phyloP scores from a whole-genome alignment of 2,113 vertebrate species.

The Thamnaconus septentrionalis region DNA sequence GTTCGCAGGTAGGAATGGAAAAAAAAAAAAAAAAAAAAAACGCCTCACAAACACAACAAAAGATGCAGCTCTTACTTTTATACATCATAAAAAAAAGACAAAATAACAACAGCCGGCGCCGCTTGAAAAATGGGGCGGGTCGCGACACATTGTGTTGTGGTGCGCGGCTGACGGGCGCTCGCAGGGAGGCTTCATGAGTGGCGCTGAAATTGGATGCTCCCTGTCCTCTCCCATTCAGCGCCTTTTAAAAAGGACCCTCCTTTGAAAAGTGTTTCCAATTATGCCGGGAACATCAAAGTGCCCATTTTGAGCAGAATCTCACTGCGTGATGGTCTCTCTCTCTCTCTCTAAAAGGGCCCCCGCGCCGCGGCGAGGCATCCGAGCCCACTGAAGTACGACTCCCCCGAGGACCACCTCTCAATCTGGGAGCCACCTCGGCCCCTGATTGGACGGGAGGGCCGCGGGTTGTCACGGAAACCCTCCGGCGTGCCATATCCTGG shows the following conservation, averaged over 20 bases:
- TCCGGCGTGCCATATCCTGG: slow-evolving; percentile 55
- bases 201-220: slow-evolving; percentile 68
- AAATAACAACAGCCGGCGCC: slow-evolving; percentile 64
- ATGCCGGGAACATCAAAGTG: slow-evolving; percentile 66
- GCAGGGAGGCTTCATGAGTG: slow-evolving; percentile 60
- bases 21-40: too few species aligned
- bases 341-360: slow-evolving; percentile 53
- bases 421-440: slow-evolving; percentile 53
- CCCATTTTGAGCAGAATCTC: slow-evolving; percentile 70
- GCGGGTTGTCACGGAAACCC: slow-evolving; percentile 75
- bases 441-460: slow-evolving; percentile 60
- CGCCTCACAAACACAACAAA: slow-evolving; percentile 29
- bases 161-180: slow-evolving; percentile 60
- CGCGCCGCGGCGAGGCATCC: slow-evolving; percentile 61
- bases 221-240: slow-evolving; percentile 61
- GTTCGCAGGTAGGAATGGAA: slow-evolving; percentile 51
- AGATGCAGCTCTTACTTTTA: slow-evolving; percentile 52
- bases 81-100: slow-evolving; percentile 47
- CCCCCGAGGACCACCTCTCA: slow-evolving; percentile 75
- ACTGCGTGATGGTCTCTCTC: slow-evolving; percentile 65
- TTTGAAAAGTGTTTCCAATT: slow-evolving; percentile 73
- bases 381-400: slow-evolving; percentile 62
- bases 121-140: slow-evolving; percentile 67
- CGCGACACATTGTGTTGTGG: slow-evolving; percentile 54
- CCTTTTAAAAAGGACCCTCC: slow-evolving; percentile 71